These are phyloP conservation scores for Chrysopilus asiliformis DNA, from an alignment of 2,888 invertebrate species.

Conservation along the genomic window DNA sequence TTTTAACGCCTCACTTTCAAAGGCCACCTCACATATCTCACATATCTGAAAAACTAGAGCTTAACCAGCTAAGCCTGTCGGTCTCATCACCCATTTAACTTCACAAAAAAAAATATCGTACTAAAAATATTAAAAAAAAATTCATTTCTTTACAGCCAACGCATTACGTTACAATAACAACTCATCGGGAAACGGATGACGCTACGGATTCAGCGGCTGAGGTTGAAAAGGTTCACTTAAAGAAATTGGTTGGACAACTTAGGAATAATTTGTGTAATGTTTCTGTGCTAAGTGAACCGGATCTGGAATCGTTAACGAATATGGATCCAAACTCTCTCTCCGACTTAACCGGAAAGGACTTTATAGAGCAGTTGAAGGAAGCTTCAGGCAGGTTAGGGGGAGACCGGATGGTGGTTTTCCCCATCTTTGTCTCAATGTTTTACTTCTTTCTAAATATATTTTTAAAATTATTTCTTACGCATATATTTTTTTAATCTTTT, in stretches of 20 bases:
- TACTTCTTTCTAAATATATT: conserved; percentile 7
- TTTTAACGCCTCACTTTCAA: too few relatives aligned
- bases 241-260: conserved; percentile 61
- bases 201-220: conserved; percentile 36
- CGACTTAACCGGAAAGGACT: conserved; percentile 65
- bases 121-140: neutral
- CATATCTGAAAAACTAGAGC: too few relatives aligned
- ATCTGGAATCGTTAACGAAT: conserved; percentile 70
- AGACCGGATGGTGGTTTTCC: conserved; percentile 12
- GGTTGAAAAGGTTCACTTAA: conserved; percentile 43
- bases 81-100: too few relatives aligned
- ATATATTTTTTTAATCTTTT: too few relatives aligned
- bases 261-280: conserved; percentile 74
- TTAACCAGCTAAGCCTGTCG: too few relatives aligned
- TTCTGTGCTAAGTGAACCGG: conserved; percentile 69
- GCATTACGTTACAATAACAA: conserved; percentile 35
- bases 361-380: conserved; percentile 50
- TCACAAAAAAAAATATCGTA: neutral
- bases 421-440: conserved; percentile 24
- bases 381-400: conserved; percentile 57
- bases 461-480: too few relatives aligned
- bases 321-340: conserved; percentile 82
- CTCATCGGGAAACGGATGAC: conserved; percentile 38
- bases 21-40: too few relatives aligned
- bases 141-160: conserved; percentile 25